Base-by-base conservation (phyloP, 53 echinoderm and acorn worm species). In the Crossaster papposus region DNA sequence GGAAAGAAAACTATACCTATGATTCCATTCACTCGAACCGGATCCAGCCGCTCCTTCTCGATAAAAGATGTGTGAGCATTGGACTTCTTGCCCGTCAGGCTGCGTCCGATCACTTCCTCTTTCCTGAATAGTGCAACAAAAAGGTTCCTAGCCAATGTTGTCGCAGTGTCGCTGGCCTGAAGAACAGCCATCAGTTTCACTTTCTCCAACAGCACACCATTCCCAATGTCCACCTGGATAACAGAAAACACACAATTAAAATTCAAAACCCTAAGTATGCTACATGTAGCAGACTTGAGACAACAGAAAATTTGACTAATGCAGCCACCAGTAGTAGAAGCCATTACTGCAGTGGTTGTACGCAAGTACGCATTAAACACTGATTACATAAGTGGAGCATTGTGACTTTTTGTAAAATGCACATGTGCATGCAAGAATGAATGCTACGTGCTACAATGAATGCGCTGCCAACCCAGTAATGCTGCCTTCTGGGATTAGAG, bases 161-260 rank as follows among this genome's bases (percentile, higher is more conserved):
- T 77, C 22, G 23, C 77, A 20, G 50, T 77, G 51, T 77, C 77
- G 26, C 77, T 77, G n/a, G 38, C 77, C 51, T 77, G 77, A 10
- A 36, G 18, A n/a, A 77, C 23, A 0, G 77, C 50, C 23, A 37
- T 12, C 4, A 77, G 77, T 36, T 51, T 9, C 7, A 22, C 77
- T 50, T 38, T 77, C 20, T 77, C 77, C 11, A 77, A 5, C 15
- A 50, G 10, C 23, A 77, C 20, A 8, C 77, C 77, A 77, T 77
- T 37, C 23, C 77, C 77, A 18, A 50, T 77, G 32, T 50, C 23
- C n/a, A 68, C 28, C 68, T 68, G 68, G 28, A 68, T 62, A n/a
- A n/a, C n/a, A 23, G 23, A 23, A 18, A 62, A 62, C 13, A 62
- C 62, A 62, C 62, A 62, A 44, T 7, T 9, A 1, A 9, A 44